These are phyloP conservation scores for Aelia acuminata DNA, from an alignment of 2,888 invertebrate species.

Conservation along the genomic window DNA sequence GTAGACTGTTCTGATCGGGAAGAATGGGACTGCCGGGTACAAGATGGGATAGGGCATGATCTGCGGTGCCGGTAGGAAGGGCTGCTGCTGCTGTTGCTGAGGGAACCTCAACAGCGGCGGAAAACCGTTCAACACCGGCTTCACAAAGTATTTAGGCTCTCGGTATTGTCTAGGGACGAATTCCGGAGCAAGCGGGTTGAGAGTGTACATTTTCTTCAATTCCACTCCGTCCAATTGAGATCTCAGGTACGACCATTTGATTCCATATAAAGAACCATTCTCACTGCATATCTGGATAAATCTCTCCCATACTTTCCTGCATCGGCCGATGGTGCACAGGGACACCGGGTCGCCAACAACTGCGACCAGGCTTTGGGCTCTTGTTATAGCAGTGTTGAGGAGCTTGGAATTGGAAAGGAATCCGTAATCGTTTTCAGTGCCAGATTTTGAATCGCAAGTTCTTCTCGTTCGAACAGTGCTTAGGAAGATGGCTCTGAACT, in stretches of 20 bases:
- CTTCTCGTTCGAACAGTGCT: conserved; percentile 84
- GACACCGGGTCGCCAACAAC: conserved; percentile 89
- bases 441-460: conserved; percentile 73
- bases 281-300: conserved; percentile 81
- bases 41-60: conserved; percentile 42
- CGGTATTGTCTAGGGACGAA: conserved; percentile 78
- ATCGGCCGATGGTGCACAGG: conserved; percentile 83
- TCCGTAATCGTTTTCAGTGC: conserved; percentile 79
- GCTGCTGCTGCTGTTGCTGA: conserved; percentile 57
- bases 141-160: conserved; percentile 66
- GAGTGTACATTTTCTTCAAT: conserved; percentile 80
- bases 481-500: conserved; percentile 85
- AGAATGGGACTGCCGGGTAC: conserved; percentile 58
- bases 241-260: conserved; percentile 78
- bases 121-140: conserved; percentile 42
- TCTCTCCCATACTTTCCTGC: conserved; percentile 81
- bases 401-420: conserved; percentile 87
- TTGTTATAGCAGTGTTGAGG: conserved; percentile 85
- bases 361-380: conserved; percentile 86
- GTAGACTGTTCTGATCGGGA: conserved; percentile 53
- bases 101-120: conserved; percentile 53
- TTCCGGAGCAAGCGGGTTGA: conserved; percentile 87
- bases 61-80: conserved; percentile 16
- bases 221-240: conserved; percentile 82
- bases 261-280: conserved; percentile 80